phyloP scores from a whole-genome alignment of 1,140 invertebrate genomes.

The Triops cancriformis region DNA sequence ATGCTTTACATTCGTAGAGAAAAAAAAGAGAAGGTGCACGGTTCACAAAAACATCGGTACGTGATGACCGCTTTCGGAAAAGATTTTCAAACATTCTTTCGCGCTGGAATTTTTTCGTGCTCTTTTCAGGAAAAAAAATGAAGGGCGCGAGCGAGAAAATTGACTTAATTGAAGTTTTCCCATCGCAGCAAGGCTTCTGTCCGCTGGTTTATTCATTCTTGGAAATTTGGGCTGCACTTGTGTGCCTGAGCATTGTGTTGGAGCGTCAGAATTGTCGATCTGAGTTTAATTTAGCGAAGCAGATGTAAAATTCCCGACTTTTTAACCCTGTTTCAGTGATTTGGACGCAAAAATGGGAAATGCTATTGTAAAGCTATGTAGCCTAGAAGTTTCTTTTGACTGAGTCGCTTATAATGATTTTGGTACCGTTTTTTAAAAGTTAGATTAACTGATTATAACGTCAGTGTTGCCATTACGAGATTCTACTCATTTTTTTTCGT shows the following conservation, averaged over 20 bases:
- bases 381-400: too few species aligned
- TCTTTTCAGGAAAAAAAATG: background rate
- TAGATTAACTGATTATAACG: too few species aligned
- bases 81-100: too few species aligned
- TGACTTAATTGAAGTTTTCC: constrained; percentile 10
- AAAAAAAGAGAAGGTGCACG: background rate
- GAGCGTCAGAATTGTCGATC: background rate
- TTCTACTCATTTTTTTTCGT: too few species aligned
- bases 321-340: too few species aligned
- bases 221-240: background rate
- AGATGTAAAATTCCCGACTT: background rate
- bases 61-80: background rate
- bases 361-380: too few species aligned
- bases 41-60: background rate
- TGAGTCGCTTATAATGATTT: too few species aligned
- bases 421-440: too few species aligned
- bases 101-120: too few species aligned
- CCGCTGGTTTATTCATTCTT: background rate
- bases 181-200: background rate
- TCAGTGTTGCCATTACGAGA: too few species aligned
- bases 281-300: background rate
- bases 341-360: too few species aligned
- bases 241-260: background rate
- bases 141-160: constrained; percentile 12
- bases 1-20: background rate